Percentiles rank a stretch among this genome's conserved stretches.
Conservation (phyloP, 2,113 vertebrate species). For the Solenodon paradoxus region DNA sequence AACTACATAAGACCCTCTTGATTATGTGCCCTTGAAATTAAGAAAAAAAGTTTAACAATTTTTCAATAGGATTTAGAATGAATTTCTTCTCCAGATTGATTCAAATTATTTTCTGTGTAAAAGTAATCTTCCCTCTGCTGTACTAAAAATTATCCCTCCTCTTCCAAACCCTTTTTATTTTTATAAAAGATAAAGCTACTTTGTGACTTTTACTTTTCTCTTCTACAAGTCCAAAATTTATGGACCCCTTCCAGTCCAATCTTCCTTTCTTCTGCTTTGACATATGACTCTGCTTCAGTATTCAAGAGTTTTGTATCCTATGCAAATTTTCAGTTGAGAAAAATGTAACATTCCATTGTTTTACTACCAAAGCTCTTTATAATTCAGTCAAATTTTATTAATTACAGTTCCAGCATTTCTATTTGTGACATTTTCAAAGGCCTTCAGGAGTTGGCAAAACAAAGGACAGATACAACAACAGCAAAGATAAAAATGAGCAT, state of each 20-base stretch:
- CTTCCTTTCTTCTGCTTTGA: background rate
- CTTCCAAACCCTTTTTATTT: background rate
- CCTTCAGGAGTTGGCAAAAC: background rate
- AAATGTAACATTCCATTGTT: background rate
- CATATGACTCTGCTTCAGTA: background rate
- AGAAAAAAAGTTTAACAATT: background rate
- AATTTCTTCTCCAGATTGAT: background rate
- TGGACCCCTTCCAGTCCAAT: background rate
- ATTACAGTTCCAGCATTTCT: conserved; percentile 24
- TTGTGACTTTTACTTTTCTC: background rate
- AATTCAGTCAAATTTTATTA: background rate
- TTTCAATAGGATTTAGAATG: background rate
- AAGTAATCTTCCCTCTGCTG: background rate
- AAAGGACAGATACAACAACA: background rate
- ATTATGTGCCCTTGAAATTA: background rate
- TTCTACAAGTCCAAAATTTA: background rate
- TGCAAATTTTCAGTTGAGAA: conserved; percentile 1
- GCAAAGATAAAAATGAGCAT: background rate
- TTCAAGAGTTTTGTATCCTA: background rate
- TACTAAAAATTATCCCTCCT: background rate
- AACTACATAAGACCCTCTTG: background rate
- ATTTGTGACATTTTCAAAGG: background rate
- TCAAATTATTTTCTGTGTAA: background rate
- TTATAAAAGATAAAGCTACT: background rate
- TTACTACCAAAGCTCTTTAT: background rate